Base-by-base conservation (phyloP, 1,140 invertebrate species). In the Bombus sibiricus region DNA sequence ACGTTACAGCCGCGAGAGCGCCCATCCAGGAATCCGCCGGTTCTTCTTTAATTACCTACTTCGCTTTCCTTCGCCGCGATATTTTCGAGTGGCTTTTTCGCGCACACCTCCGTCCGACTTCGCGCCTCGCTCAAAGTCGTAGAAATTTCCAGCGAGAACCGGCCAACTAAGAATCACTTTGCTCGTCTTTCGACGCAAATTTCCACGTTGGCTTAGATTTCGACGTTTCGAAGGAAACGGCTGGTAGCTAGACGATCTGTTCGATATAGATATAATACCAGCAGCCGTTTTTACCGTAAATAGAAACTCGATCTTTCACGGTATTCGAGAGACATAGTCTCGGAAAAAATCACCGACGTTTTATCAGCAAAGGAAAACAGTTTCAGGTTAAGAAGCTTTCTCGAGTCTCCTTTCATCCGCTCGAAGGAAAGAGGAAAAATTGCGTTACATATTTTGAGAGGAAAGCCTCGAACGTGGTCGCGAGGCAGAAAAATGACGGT, bases 331-430 rank as follows among this genome's bases (percentile, higher is more conserved):
- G 12, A 47, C 34, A 43, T 59, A 12, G 2, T 2, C 8, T 15
- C 5, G 3, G 28, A 80, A 86, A 86, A 88, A 87, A 82, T 88
- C 34, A 25, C 12, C 64, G 39, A n/a, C 41, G 59, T 82, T 86
- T 82, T 81, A 39, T 88, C 77, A 81, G 3, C 13, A 15, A 22
- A 28, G 39, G 32, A 37, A 32, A 71, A 76, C 25, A 34, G 47
- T 81, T 82, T 71, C 37, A 1, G 57, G 34, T 57, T 86, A 71
- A 82, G 72, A 86, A 86, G 43, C 73, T 62, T n/a, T 85, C 75
- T 85, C 81, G 37, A 72, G n/a, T 34, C 39, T 81, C 18, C 59
- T 39, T 82, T 72, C 39, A 62, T 81, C 25, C 28, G 25, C n/a
- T 32, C 25, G 32, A 0, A 1, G 39, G 25, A 10, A 25, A 13